Base-by-base conservation (phyloP, 2,888 invertebrate species). In the Boloria euphrosyne region DNA sequence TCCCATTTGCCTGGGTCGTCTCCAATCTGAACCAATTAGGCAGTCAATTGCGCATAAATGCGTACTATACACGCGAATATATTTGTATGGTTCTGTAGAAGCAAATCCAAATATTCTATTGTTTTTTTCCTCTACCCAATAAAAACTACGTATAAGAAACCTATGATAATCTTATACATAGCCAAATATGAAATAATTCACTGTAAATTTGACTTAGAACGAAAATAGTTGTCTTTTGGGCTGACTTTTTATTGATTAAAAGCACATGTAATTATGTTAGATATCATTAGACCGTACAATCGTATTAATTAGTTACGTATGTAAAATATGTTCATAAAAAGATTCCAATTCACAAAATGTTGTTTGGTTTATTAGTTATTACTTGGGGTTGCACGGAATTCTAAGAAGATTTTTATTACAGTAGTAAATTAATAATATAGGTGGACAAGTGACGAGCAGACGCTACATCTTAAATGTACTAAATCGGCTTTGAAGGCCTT, bases 401-500 rank as follows among this genome's bases (percentile, higher is more conserved):
- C 59, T 17, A 49, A 17, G 57, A 64, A 46, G 13, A 38, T 52
- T 64, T 58, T 68, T 62, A 71, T 49, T 51, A 59, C n/a, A 53
- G 60, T 57, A 66, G 60, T 68, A 62, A 78, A 75, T 80, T 77
- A 57, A 78, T 73, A 64, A 76, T 78, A 79, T 79, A 74, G 74
- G 66, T 74, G 57, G 71, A 69, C 76, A 77, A 76, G 72, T 79
- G 75, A 74, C 74, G 72, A 73, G 65, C 74, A 73, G 74, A 67
- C 67, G 54, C 43, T 66, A 72, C 74, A 77, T 77, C 78, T 80
- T n/a, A n/a, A 83, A 83, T 82, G 73, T 84, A 82, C 80, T 80
- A 74, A 83, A 85, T 82, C 74, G 76, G 68, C 72, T 66, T 65
- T 70, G 83, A 84, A 85, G 86, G 83, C 75, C 83, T 82, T 75